phyloP scores from a whole-genome alignment of 2,888 invertebrate species.

The Lottia gigantea region DNA sequence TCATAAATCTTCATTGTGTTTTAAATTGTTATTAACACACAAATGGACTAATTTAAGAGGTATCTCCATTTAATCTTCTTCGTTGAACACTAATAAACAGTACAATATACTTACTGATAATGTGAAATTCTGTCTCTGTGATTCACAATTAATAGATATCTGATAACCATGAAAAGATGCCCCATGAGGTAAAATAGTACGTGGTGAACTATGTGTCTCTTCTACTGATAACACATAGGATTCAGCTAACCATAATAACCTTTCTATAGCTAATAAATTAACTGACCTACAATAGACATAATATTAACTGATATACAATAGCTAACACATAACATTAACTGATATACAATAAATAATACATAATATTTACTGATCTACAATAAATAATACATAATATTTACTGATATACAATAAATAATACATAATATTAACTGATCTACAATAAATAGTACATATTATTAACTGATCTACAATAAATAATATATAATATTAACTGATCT shows the following conservation, averaged over 20 bases:
- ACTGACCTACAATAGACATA: slow-evolving; percentile 50
- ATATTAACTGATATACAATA: neutral
- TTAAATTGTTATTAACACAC: no score
- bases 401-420: slow-evolving; percentile 47
- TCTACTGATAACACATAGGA: slow-evolving; percentile 69
- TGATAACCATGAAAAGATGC: slow-evolving; percentile 70
- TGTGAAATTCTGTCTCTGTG: slow-evolving; percentile 66
- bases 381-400: slow-evolving; percentile 18
- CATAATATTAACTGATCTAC: no score
- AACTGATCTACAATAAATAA: slow-evolving; percentile 49
- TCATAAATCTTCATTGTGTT: no score
- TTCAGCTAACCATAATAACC: slow-evolving; percentile 69
- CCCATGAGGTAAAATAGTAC: slow-evolving; percentile 70
- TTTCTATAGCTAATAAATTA: slow-evolving; percentile 67
- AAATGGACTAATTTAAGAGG: no score
- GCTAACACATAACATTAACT: slow-evolving; percentile 66
- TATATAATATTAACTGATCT: no score
- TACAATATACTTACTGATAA: slow-evolving; percentile 56
- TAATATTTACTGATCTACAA: neutral
- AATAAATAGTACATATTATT: neutral
- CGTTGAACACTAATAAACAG: neutral
- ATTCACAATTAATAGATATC: slow-evolving; percentile 66
- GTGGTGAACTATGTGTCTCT: slow-evolving; percentile 65
- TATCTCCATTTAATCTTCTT: no score
- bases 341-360: slow-evolving; percentile 44